Base-by-base conservation (phyloP, 1,140 invertebrate genomes). In the Hestina assimilis region DNA sequence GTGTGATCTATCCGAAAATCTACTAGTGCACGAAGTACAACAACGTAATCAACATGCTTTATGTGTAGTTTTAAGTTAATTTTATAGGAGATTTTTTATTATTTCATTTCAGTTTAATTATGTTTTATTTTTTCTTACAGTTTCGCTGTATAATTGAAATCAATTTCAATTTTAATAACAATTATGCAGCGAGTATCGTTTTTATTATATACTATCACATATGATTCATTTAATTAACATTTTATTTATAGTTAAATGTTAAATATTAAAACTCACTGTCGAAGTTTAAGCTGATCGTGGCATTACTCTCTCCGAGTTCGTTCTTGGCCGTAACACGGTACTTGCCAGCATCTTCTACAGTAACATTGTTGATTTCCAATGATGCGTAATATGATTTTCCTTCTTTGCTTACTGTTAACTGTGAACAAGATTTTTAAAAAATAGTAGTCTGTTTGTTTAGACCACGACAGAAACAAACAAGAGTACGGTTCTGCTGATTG, bases 291-390 rank as follows among this genome's bases (percentile, higher is more conserved):
- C 96, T 98, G 87, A 98, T 98, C 26, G 96, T 97, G 26, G 97
- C 97, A 87, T 98, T 98, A 79, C 96, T 97, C 90, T 98, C 97
- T 79, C 97, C 97, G 63, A 98, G 92, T 88, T 98, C 96, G 90
- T 98, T 98, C 89, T 98, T 98, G 69, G 96, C 96, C 65, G 95
- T 97, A 69, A 98, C 96, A 91, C 97, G 96, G 89, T 98, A 98
- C 92, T 98, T 98, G 72, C 96, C 97, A 89, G 96, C 96, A 92
- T 98, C 97, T 92, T 98, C 96, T 75, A 98, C 96, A 52, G 96
- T 97, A 60, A 98, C 96, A 89, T 97, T 96, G 90, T 93, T 93
- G 80, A 98, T 96, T 90, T 97, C 95, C 83, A 98, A 90, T 42
- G 95, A 95, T 66, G 96, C 95, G 90, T 96, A 95, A 91, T 97